Conservation (phyloP, 2,113 vertebrate species). For the Burhinus bistriatus region DNA sequence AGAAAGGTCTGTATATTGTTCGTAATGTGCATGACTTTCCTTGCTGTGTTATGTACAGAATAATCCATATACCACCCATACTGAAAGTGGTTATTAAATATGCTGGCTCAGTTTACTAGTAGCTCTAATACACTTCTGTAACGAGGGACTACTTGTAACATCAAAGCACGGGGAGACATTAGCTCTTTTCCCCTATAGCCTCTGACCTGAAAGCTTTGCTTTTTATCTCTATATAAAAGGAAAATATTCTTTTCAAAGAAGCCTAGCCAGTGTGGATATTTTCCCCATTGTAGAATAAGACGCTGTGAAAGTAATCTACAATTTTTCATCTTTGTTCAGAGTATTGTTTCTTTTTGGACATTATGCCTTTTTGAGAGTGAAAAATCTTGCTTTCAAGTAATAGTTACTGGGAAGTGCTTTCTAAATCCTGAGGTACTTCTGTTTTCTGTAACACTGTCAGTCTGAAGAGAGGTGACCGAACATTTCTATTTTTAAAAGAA, state of each 20-base stretch:
- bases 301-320: conserved; percentile 51
- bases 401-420: conserved; percentile 54
- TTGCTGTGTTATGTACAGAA: background rate
- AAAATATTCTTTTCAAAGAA: conserved; percentile 74
- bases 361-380: conserved; percentile 31
- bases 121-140: conserved; percentile 78
- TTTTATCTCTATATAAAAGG: conserved; percentile 78
- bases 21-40: background rate
- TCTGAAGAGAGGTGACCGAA: background rate
- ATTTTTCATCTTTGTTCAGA: conserved; percentile 62
- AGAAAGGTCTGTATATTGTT: conserved; percentile 26
- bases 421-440: conserved; percentile 31
- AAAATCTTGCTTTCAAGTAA: conserved; percentile 76
- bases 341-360: conserved; percentile 47
- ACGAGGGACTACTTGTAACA: conserved; percentile 85
- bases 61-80: conserved; percentile 26
- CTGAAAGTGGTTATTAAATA: conserved; percentile 55
- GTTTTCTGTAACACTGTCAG: conserved; percentile 33
- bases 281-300: conserved; percentile 56
- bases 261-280: conserved; percentile 45
- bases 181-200: conserved; percentile 65
- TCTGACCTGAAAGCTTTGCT: conserved; percentile 77
- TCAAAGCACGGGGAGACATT: conserved; percentile 82
- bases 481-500: conserved; percentile 12
- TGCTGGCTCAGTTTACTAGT: conserved; percentile 72